Base-by-base conservation (phyloP, 2,888 invertebrate genomes). In the Nephrotoma flavescens region DNA sequence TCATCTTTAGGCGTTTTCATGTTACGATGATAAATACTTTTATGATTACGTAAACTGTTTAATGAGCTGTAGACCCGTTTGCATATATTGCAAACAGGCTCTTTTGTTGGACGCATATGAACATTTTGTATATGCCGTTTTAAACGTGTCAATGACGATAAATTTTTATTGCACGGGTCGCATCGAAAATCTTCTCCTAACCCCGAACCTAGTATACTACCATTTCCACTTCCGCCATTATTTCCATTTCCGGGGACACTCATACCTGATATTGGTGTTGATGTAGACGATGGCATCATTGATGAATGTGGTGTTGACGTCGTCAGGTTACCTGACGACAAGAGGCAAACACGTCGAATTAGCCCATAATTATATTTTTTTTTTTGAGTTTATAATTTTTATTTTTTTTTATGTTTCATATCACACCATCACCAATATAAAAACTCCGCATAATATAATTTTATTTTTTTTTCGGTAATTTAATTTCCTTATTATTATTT, bases 91-190 rank as follows among this genome's bases (percentile, higher is more conserved):
- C 97, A 97, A 91, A 96, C 96, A 89, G 96, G 96, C 93, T 96
- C 96, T 93, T 96, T 95, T 92, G 96, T 96, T 90, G 96, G 96
- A 90, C 96, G 94, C 95, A 96, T 96, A 93, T 97, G 97, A 90
- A 96, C 96, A 93, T 97, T 96, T 94, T 96, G 96, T 93, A 96
- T 96, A 93, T 97, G 97, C 90, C 96, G 95, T 94, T 96, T 96
- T 93, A 96, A 95, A 91, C 96, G 94, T 90, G 96, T 96, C 92
- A 96, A 93, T 90, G 96, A 96, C 91, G 96, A 96, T 91, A 96
- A 94, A 93, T 95, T 96, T 94, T 96, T 96, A 95, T 96, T 96
- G 95, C 96, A 96, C 90, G 96, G 96, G 94, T 96, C 96, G 93
- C 96, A 96, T 92, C 96, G 95, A 94, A 96, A 96, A 93, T 96